Evolutionary conservation across 2,888 invertebrate genomes (phyloP), one percentile per base, ranked within the genome.

Genomic region (Microplitis manilae): DNA sequence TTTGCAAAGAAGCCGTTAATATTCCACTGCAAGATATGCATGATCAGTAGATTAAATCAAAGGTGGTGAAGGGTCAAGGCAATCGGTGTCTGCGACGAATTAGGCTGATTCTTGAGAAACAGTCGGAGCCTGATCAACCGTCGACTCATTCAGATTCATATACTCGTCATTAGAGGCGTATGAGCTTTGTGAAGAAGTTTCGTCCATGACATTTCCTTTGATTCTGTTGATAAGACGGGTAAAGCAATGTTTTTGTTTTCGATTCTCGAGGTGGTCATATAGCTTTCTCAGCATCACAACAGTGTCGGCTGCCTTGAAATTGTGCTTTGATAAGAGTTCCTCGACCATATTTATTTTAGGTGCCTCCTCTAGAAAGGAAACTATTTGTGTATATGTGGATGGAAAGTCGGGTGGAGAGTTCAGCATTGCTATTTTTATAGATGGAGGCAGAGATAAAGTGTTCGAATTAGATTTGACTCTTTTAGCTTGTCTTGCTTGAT

Each of bases 21-120:
- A 40, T 83, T 84, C 82, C 82, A 83, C 62, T 84, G 80, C n/a
- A 82, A 39, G 13, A 81, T 80, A 30, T 73, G 76, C 17, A 17
- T 68, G 61, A 9, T 62, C 62, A 64, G 20, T 77, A 30, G 62
- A 40, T 59, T 73, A 41, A 38, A 4, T 67, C 17, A 17, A 5
- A 2, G 5, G 15, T 13, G 9, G 5, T n/a, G 13, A 2, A 9
- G 5, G 1, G 61, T 1, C 2, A 4, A 17, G 1, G 1, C 5
- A 4, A 15, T 17, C 17, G 17, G 61, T 6, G 61, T 61, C 5
- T 61, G 6, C 1, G n/a, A 1, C 6, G 61, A 5, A n/a, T 61
- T 61, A 61, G 1, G 1, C 9, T 15, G 17, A 15, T 61, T 5
- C 17, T 61, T 17, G 17, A 65, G 70, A 41, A 8, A 2, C 8